A percentile compares a stretch with the other conserved stretches of the same genome.
Evolutionary conservation across 1,140 invertebrate species (phyloP).

Genomic region (Magallana angulata): DNA sequence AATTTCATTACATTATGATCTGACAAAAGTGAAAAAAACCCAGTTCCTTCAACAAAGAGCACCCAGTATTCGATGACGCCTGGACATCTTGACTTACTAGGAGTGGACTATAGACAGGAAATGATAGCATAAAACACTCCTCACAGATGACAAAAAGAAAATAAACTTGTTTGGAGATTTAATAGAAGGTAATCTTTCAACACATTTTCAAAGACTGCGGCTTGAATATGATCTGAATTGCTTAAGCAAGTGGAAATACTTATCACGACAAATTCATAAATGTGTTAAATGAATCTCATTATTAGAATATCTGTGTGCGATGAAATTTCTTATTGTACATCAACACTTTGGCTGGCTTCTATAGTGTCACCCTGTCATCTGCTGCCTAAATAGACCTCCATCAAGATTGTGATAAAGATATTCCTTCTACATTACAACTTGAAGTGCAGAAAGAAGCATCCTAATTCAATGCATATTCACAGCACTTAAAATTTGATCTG

Average conservation of each 20-base stretch:
- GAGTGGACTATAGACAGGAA: constrained; percentile 13
- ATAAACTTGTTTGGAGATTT: constrained; percentile 27
- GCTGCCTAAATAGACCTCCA: too few species aligned
- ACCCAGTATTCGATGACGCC: not conserved
- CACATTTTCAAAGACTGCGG: not conserved
- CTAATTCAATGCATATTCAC: too few species aligned
- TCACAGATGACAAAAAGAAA: constrained; percentile 12
- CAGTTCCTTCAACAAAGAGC: not conserved
- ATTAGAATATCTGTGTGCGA: not conserved
- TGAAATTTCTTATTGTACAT: constrained; percentile 15
- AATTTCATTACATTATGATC: not conserved
- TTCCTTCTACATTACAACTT: too few species aligned
- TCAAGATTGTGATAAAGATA: too few species aligned
- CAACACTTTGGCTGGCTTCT: not conserved
- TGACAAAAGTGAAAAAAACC: constrained; percentile 12
- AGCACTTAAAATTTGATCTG: too few species aligned
- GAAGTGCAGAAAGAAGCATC: too few species aligned
- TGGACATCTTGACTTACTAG: not conserved
- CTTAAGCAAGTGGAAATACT: constrained; percentile 9
- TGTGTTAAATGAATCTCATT: constrained; percentile 18
- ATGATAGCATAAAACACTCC: not conserved
- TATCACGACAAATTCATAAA: not conserved
- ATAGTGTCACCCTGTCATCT: not conserved
- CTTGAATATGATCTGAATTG: constrained; percentile 11
- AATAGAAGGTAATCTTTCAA: constrained; percentile 17